Percentiles rank a stretch among this genome's conserved stretches.
These are phyloP conservation scores for Merops nubicus DNA, from an alignment of 2,113 vertebrate genomes.

Conservation along the genomic window DNA sequence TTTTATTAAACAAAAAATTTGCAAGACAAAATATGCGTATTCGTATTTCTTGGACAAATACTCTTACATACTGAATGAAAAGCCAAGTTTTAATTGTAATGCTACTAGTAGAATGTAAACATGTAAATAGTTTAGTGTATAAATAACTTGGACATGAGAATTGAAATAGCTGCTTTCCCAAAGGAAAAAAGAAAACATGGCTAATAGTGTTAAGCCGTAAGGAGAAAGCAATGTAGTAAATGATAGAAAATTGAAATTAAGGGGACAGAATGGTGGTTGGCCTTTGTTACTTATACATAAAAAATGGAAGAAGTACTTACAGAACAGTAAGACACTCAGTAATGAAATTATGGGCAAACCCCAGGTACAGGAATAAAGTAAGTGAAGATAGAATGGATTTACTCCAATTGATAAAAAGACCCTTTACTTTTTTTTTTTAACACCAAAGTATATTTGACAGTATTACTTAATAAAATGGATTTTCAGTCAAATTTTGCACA, in stretches of 20 bases:
- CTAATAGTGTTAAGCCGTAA: background rate
- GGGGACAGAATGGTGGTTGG: background rate
- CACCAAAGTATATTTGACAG: rapidly evolving
- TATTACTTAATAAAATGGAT: background rate
- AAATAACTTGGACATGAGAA: background rate
- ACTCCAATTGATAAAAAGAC: background rate
- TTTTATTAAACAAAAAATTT: background rate
- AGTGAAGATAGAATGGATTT: background rate
- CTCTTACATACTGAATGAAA: background rate
- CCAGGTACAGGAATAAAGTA: background rate
- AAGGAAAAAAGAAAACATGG: background rate
- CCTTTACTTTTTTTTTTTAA: background rate
- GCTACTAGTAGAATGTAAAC: background rate
- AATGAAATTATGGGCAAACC: background rate
- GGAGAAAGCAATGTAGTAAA: background rate
- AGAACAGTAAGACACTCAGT: background rate
- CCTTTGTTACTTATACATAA: background rate
- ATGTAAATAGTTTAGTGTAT: background rate
- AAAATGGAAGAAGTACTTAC: background rate
- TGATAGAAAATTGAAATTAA: background rate
- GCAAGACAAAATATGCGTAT: background rate
- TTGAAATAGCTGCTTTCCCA: background rate
- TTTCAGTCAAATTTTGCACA: background rate
- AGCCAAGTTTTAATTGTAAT: background rate
- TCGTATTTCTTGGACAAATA: background rate